Percentiles rank a stretch among this genome's conserved stretches.
Evolutionary conservation across 2,113 vertebrate species (phyloP).

Genomic region (Actenoides lindsayi): DNA sequence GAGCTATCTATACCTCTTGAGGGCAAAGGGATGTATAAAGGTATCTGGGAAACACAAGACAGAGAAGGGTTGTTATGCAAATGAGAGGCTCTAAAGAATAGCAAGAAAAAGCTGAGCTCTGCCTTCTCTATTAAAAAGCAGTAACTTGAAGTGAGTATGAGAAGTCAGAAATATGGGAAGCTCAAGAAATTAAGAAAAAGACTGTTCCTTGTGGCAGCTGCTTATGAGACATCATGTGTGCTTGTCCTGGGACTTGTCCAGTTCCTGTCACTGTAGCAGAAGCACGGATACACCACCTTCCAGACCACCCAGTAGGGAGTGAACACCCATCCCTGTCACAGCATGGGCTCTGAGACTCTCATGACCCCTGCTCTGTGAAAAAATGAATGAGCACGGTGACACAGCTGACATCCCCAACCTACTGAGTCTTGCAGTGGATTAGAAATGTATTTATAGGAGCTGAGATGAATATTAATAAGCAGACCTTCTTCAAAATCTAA

Average conservation of each 20-base stretch:
- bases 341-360: not conserved
- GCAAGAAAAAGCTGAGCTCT: not conserved
- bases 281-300: not conserved
- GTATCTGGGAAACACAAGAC: not conserved
- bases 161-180: not conserved
- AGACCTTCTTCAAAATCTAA: not conserved
- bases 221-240: not conserved
- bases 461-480: conserved; percentile 41
- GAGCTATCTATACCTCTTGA: not conserved
- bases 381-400: not conserved
- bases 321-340: not conserved
- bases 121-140: not conserved
- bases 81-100: not conserved
- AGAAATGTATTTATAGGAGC: not conserved
- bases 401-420: not conserved
- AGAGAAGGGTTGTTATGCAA: not conserved
- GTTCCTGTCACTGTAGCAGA: not conserved
- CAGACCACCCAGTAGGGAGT: not conserved
- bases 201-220: not conserved
- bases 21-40: not conserved
- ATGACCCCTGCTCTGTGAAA: not conserved
- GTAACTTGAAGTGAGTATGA: not conserved
- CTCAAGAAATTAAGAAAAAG: not conserved
- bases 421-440: conserved; percentile 37
- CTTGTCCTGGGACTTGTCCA: not conserved